Evolutionary conservation across 2,113 vertebrate genomes (phyloP), one percentile per base, ranked within the genome.

Genomic region (Mola mola): DNA sequence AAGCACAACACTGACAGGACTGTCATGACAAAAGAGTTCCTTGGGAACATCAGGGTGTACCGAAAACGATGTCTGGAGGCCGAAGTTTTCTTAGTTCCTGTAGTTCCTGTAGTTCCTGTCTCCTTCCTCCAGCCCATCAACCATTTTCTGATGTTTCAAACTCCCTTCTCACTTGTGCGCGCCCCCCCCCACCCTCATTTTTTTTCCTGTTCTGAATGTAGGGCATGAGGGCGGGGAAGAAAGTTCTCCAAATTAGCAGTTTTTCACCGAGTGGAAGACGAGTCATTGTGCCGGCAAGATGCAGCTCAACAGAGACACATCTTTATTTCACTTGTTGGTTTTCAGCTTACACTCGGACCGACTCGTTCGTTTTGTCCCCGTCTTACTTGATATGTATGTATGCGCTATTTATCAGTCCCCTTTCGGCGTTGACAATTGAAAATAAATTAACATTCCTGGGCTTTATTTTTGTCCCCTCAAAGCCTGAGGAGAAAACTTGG

Each of bases 381-480:
- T 69, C 86, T 85, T 75, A 89, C 66, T 92, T 89, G 84, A 82
- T 90, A 90, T 92, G 86, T 87, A 92, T 88, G 81, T 90, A 89
- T 86, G 83, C 87, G 21, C 87, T 87, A 87, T 87, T 89, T 84
- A 86, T 87, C 86, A 66, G 75, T 69, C 71, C 66, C 84, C 73
- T 74, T 70, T 87, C 68, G 29, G 51, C 16, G 51, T 34, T 65
- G 85, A 89, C 90, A 91, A 92, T 92, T 88, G 90, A 90, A 92
- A 92, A 92, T 92, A 90, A 92, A 92, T 92, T 92, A 92, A 92
- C 90, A 92, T 92, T 92, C 91, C 90, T 82, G 73, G 67, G 87
- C 88, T 90, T 92, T 92, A 88, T 90, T 84, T 90, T 85, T 62
- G 82, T 79, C 76, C 81, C 62, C 79, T 78, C 87, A 88, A 89